Percentiles rank a stretch among this genome's conserved stretches.
phyloP scores from a whole-genome alignment of 1,140 invertebrate species.

The Aphelenchoides avenae region DNA sequence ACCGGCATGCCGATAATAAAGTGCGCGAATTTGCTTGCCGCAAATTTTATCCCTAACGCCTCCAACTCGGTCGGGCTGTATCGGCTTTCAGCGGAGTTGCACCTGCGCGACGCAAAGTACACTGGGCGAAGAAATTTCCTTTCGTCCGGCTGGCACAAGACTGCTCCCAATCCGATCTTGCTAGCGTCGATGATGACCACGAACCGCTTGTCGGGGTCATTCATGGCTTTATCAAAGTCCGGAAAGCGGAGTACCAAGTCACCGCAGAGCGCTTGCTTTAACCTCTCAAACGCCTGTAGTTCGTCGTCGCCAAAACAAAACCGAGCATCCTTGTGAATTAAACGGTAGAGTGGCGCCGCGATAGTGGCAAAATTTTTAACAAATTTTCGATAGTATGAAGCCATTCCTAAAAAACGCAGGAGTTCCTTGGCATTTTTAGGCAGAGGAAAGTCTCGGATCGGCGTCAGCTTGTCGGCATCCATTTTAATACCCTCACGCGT shows the following conservation, averaged over 20 bases:
- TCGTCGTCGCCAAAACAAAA: constrained; percentile 16
- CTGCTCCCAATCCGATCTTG: constrained; percentile 22
- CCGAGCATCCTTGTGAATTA: constrained; percentile 9
- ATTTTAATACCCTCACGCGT: constrained; percentile 26
- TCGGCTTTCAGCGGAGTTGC: constrained; percentile 1
- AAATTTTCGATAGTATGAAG: constrained; percentile 23
- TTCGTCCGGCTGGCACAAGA: constrained; percentile 36
- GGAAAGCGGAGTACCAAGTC: constrained; percentile 28
- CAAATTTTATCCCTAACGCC: constrained; percentile 16
- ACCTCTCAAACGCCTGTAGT: constrained; percentile 23
- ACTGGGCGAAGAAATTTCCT: constrained; percentile 18
- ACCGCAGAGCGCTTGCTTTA: constrained; percentile 24
- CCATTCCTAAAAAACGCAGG: constrained; percentile 19
- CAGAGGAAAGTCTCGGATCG: constrained; percentile 8
- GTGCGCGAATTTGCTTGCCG: constrained; percentile 17
- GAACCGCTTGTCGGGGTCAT: constrained; percentile 23
- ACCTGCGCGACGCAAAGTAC: background rate
- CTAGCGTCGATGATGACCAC: constrained; percentile 37
- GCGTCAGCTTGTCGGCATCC: constrained; percentile 19
- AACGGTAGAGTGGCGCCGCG: constrained; percentile 12
- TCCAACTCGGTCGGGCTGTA: constrained; percentile 21
- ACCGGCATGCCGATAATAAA: constrained; percentile 8
- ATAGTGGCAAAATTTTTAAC: constrained; percentile 22
- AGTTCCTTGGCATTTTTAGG: constrained; percentile 5
- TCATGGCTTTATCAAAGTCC: constrained; percentile 9